Evolutionary conservation across 2,888 invertebrate genomes (phyloP).

Genomic region (Amaurobius ferox): DNA sequence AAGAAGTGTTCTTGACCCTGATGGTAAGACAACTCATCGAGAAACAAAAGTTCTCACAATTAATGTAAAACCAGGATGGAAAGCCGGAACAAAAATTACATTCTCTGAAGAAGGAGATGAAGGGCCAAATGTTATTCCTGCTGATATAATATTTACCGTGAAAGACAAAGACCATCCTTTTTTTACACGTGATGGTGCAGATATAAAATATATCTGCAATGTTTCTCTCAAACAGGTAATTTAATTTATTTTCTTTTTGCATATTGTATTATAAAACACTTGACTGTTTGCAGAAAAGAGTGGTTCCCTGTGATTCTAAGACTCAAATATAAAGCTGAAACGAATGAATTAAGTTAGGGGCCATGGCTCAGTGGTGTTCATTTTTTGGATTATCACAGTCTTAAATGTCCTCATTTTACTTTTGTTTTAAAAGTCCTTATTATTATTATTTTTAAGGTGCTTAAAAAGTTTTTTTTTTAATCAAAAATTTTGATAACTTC

Average conservation of each 20-base stretch:
- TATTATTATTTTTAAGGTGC: too few species aligned
- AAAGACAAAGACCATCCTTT: constrained; percentile 93
- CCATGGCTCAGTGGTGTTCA: too few species aligned
- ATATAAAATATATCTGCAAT: constrained; percentile 91
- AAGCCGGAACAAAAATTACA: constrained; percentile 97
- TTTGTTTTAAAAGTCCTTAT: too few species aligned
- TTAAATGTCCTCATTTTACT: too few species aligned
- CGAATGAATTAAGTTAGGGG: too few species aligned
- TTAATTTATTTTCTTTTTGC: background rate
- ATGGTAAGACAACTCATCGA: constrained; percentile 86
- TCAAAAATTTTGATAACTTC: too few species aligned
- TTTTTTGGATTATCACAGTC: too few species aligned
- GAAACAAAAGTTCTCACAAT: constrained; percentile 93
- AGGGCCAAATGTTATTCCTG: constrained; percentile 93
- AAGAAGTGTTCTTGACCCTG: constrained; percentile 83
- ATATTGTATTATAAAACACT: background rate
- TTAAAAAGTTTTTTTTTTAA: too few species aligned
- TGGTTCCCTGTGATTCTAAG: too few species aligned
- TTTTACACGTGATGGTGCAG: constrained; percentile 95
- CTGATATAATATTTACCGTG: constrained; percentile 97
- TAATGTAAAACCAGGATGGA: constrained; percentile 98
- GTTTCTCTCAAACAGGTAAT: constrained; percentile 90
- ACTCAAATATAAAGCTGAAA: too few species aligned
- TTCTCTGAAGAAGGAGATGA: constrained; percentile 98
- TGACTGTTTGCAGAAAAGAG: too few species aligned